A percentile compares a stretch with the other conserved stretches of the same genome.
phyloP scores from a whole-genome alignment of 2,888 invertebrate species.

The Diaperis boleti region DNA sequence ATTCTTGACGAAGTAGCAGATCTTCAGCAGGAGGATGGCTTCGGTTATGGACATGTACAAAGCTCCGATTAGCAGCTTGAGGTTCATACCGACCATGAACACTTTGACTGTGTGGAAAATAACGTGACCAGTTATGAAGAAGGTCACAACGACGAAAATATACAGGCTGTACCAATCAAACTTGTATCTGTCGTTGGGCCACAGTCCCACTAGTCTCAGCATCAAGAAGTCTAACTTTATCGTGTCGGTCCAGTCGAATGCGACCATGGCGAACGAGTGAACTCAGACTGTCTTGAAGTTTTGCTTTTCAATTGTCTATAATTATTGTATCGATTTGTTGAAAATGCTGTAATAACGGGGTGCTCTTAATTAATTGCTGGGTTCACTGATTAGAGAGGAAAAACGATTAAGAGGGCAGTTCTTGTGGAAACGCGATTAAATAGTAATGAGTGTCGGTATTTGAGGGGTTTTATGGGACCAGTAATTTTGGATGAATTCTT shows the following conservation, averaged over 20 bases:
- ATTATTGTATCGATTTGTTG: constrained; percentile 8
- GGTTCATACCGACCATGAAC: not conserved
- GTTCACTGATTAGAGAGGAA: not conserved
- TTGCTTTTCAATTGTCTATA: not conserved
- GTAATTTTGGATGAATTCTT: not conserved
- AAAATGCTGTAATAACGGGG: not conserved
- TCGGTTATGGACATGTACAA: not conserved
- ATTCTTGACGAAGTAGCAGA: not conserved
- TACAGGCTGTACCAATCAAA: not conserved
- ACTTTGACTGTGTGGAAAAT: not conserved
- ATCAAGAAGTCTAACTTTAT: not conserved
- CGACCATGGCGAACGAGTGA: not conserved
- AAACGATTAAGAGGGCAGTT: not conserved
- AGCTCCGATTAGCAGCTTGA: not conserved
- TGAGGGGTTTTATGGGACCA: not conserved
- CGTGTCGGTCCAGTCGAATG: constrained; percentile 1
- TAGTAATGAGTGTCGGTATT: not conserved
- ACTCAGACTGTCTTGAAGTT: not conserved
- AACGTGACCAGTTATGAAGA: not conserved
- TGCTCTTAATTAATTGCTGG: not conserved
- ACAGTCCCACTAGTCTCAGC: not conserved
- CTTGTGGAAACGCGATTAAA: not conserved
- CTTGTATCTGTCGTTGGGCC: constrained; percentile 1
- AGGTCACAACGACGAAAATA: not conserved
- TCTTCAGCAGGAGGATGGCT: not conserved